phyloP scores from a whole-genome alignment of 2,113 vertebrate genomes.

The Paramormyrops kingsleyae region DNA sequence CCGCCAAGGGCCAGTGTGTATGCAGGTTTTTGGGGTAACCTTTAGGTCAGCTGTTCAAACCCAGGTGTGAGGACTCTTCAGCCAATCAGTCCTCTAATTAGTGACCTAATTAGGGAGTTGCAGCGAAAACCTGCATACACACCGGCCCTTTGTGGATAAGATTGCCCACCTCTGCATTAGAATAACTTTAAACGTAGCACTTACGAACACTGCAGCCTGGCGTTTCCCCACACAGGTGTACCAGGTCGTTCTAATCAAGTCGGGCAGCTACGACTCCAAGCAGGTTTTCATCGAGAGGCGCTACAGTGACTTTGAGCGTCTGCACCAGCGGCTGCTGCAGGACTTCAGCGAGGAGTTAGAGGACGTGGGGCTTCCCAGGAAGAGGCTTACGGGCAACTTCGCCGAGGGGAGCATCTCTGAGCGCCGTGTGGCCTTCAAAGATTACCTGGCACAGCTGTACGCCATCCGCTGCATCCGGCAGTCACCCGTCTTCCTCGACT shows the following conservation, averaged over 20 bases:
- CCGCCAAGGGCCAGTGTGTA: no score
- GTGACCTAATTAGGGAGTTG: no score
- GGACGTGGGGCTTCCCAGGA: slow-evolving; percentile 74
- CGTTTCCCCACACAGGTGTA: slow-evolving; percentile 61
- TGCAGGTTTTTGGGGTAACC: no score
- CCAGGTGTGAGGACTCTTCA: no score
- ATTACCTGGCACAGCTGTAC: slow-evolving; percentile 74
- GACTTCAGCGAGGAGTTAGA: slow-evolving; percentile 81
- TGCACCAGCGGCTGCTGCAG: slow-evolving; percentile 70
- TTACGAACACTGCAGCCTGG: neutral
- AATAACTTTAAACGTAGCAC: neutral
- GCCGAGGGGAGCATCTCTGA: slow-evolving; percentile 65
- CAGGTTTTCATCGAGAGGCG: slow-evolving; percentile 74
- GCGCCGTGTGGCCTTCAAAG: slow-evolving; percentile 71
- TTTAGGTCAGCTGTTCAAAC: no score
- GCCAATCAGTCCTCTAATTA: no score
- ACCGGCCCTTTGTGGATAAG: no score
- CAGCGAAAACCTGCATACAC: no score
- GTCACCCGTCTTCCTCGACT: slow-evolving; percentile 61
- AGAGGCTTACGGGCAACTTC: slow-evolving; percentile 73
- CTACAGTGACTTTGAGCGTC: slow-evolving; percentile 75
- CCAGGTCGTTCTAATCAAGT: slow-evolving; percentile 77
- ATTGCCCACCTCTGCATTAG: neutral
- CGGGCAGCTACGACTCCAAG: slow-evolving; percentile 78
- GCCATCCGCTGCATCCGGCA: slow-evolving; percentile 60